Evolutionary conservation across 2,888 invertebrate genomes (phyloP).

Genomic region (Microctonus hyperodae): DNA sequence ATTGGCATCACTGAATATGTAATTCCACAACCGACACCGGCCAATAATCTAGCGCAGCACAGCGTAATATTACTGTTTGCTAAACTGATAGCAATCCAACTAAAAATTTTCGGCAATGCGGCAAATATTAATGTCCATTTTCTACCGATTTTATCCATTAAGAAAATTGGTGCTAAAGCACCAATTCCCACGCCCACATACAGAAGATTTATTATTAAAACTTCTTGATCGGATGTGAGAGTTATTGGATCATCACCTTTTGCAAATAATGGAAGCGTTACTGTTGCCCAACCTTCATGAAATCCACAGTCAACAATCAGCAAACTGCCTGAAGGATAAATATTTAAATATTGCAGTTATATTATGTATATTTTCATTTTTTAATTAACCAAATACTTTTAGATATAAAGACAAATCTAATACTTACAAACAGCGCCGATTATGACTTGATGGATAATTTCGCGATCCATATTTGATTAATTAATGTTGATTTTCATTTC

Average conservation of each 20-base stretch:
- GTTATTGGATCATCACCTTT: conserved; percentile 48
- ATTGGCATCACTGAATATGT: conserved; percentile 59
- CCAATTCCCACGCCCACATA: conserved; percentile 58
- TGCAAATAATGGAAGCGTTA: conserved; percentile 56
- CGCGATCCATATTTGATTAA: conserved; percentile 53
- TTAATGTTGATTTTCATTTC: conserved; percentile 50
- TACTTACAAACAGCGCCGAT: conserved; percentile 59
- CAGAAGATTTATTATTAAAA: conserved; percentile 54
- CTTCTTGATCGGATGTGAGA: conserved; percentile 44
- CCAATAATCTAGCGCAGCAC: conserved; percentile 53
- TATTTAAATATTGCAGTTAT: background rate
- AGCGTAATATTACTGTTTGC: conserved; percentile 46
- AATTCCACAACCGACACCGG: conserved; percentile 57
- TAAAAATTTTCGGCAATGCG: conserved; percentile 55
- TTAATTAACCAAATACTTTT: no score
- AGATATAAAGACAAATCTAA: no score
- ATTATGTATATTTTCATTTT: conserved; percentile 15
- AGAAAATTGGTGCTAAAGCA: conserved; percentile 52
- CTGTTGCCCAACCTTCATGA: conserved; percentile 60
- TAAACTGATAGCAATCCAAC: conserved; percentile 55
- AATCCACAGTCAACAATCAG: conserved; percentile 59
- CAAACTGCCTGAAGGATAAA: conserved; percentile 52
- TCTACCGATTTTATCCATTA: conserved; percentile 59
- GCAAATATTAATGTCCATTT: conserved; percentile 57
- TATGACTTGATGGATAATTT: conserved; percentile 54